Conservation (phyloP, 2,797 vertebrate genomes). For the Lutjanus campechanus region DNA sequence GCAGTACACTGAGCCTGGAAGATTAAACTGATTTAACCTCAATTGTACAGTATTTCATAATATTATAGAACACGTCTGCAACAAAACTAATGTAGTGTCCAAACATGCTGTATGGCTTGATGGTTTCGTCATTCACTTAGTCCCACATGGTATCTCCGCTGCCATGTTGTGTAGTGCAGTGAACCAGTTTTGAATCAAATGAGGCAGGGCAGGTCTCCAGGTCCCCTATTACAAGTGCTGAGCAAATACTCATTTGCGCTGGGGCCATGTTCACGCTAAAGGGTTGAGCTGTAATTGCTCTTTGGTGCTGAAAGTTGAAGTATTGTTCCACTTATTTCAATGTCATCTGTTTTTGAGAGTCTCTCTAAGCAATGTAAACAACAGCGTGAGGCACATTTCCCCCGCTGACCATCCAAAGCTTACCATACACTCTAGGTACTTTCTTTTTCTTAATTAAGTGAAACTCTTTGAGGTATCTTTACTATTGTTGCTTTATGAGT, state of each 20-base stretch:
- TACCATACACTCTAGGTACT: not conserved
- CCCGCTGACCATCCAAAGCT: constrained; percentile 14
- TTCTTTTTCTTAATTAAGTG: constrained; percentile 47
- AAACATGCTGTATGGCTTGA: not conserved
- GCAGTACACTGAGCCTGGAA: not conserved
- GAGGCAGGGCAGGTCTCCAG: constrained; percentile 33
- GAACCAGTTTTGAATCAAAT: constrained; percentile 47
- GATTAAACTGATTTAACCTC: not conserved
- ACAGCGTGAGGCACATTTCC: constrained; percentile 5
- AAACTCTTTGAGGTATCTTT: constrained; percentile 33
- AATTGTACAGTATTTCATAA: not conserved
- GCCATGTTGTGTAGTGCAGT: constrained; percentile 27
- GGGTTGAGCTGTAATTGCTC: constrained; percentile 15
- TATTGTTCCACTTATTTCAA: constrained; percentile 17
- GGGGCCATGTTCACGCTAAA: constrained; percentile 21
- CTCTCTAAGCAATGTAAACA: not conserved
- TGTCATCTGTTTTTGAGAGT: constrained; percentile 13
- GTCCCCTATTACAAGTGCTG: constrained; percentile 35
- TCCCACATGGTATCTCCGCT: constrained; percentile 23
- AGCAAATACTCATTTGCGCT: constrained; percentile 38
- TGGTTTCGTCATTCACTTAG: constrained; percentile 24
- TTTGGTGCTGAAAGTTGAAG: constrained; percentile 1
- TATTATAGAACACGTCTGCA: not conserved
- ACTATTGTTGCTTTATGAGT: constrained; percentile 45
- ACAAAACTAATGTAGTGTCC: not conserved